Evolutionary conservation across 2,797 vertebrate species (phyloP), one percentile per base, ranked within the genome.

Genomic region (Xiphorhynchus erythropygius): DNA sequence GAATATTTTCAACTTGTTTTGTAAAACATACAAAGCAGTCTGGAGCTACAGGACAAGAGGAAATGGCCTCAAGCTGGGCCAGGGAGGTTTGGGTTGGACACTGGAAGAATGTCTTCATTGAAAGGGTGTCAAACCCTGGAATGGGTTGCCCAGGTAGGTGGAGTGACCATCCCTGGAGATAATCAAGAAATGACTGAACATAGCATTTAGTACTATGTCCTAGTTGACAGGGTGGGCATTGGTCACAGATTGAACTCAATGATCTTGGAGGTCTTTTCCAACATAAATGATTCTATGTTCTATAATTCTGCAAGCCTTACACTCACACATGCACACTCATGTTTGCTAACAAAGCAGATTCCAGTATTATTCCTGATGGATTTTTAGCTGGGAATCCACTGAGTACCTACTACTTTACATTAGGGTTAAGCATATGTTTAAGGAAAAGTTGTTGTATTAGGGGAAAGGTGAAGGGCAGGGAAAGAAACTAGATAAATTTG

Each of bases 151-250:
- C 65, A 59, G n/a, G 32, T 24, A 13, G 25, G 25, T 41, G 41
- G 46, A 67, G 9, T n/a, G 47, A n/a, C 39, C 18, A 47, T 14
- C 5, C 18, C 46, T 73, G 32, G 7, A 53, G 16, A 2, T 32
- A 39, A 30, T 9, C 47, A 24, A 28, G 18, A 22, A 60, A 60
- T 0, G 1, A 23, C 39, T 17, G 39, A 10, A 35, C 0, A 0
- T 11, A 25, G 12, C 30, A 28, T 32, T 71, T 18, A 39, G 8
- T 44, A 18, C 12, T 41, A 41, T 42, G 46, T 15, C 21, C 71
- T 35, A 39, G 9, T 10, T 35, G 32, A 24, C 46, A 75, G 41
- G 4, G 32, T 30, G 13, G 23, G 28, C 7, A 35, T 41, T 7
- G 3, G 11, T 13, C 37, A 64, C 19, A 32, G 15, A 6, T 13